These are phyloP conservation scores for Calephelis virginiensis DNA, from an alignment of 1,140 invertebrate genomes.

Conservation along the genomic window DNA sequence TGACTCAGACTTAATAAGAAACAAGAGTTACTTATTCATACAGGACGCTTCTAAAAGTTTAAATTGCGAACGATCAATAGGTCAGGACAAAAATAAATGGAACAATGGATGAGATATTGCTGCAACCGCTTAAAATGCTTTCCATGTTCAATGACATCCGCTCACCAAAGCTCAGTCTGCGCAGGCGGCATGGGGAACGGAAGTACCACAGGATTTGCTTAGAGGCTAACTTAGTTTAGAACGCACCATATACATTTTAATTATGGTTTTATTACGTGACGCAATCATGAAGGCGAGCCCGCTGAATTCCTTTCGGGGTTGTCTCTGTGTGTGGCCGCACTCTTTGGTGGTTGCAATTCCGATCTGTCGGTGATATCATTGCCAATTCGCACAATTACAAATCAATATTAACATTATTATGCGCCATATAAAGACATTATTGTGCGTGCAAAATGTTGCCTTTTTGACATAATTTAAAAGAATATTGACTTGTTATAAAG, in stretches of 20 bases:
- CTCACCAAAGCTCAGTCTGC: constrained; percentile 36
- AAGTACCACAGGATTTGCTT: constrained; percentile 52
- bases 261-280: no score
- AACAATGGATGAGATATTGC: constrained; percentile 58
- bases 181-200: constrained; percentile 36
- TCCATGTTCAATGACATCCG: constrained; percentile 68
- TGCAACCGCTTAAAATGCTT: constrained; percentile 73
- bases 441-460: no score
- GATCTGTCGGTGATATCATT: no score
- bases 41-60: constrained; percentile 22
- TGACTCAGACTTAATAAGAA: not conserved
- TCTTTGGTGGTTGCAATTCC: no score
- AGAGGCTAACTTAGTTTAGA: constrained; percentile 4
- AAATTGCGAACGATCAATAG: constrained; percentile 51
- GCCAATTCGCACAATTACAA: no score
- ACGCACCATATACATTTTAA: not conserved
- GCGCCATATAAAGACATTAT: no score
- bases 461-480: no score
- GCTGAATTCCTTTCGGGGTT: no score
- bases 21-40: not conserved
- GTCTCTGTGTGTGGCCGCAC: no score
- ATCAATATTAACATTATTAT: no score
- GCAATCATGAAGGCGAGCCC: no score
- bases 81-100: constrained; percentile 61
- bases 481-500: no score